Evolutionary conservation across 2,113 vertebrate species (phyloP).

Genomic region (Pleuronectes platessa): DNA sequence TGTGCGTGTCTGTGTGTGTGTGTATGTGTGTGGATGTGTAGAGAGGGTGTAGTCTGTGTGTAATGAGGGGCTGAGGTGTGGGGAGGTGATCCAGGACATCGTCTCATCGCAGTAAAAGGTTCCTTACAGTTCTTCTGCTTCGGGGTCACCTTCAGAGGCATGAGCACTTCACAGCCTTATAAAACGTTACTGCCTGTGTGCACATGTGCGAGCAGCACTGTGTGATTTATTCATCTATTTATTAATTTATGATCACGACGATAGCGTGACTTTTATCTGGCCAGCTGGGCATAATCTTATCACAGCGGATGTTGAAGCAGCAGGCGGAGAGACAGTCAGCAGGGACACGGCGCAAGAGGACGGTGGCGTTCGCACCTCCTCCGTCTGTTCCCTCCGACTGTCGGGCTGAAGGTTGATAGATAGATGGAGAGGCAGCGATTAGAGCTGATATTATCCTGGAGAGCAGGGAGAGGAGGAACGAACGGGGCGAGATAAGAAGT

Average conservation of each 20-base stretch:
- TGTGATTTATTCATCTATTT: conserved; percentile 40
- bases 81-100: conserved; percentile 60
- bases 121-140: conserved; percentile 39
- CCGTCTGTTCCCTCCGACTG: conserved; percentile 33
- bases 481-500: conserved; percentile 56
- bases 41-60: conserved; percentile 9
- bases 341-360: conserved; percentile 19
- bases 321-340: conserved; percentile 8
- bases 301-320: background rate
- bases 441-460: conserved; percentile 56
- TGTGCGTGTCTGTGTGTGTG: background rate
- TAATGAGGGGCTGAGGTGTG: conserved; percentile 38
- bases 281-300: conserved; percentile 30
- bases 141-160: conserved; percentile 68
- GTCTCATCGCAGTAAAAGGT: conserved; percentile 69
- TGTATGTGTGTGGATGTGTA: background rate
- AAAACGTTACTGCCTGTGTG: conserved; percentile 56
- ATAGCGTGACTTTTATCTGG: conserved; percentile 37
- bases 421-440: conserved; percentile 56
- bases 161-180: conserved; percentile 55
- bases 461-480: conserved; percentile 31
- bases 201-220: conserved; percentile 16
- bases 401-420: conserved; percentile 36
- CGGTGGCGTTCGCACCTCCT: conserved; percentile 19
- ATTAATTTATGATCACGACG: conserved; percentile 20